Evolutionary conservation across 1,140 invertebrate species (phyloP).

Genomic region (Drosophila baimaii): DNA sequence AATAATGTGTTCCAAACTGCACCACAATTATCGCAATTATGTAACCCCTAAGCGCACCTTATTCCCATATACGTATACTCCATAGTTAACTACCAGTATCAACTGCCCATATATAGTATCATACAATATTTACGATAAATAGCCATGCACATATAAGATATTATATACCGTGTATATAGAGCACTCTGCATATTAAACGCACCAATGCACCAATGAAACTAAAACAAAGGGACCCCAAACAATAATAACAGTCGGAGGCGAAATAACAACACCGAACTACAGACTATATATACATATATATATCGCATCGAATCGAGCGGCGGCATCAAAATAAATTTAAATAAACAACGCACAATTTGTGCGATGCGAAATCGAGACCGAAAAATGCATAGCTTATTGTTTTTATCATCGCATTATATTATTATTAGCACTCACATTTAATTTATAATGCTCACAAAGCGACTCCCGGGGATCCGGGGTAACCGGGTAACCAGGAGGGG

Average conservation of each 20-base stretch:
- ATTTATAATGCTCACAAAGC: slow-evolving; percentile 51
- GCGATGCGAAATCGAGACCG: slow-evolving; percentile 21
- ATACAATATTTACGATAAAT: slow-evolving; percentile 41
- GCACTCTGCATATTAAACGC: slow-evolving; percentile 75
- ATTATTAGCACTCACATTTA: slow-evolving; percentile 66
- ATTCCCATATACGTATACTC: slow-evolving; percentile 26
- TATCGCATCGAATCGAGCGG: slow-evolving; percentile 19
- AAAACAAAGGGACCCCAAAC: slow-evolving; percentile 33
- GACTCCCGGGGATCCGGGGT: slow-evolving; percentile 14
- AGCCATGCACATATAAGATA: slow-evolving; percentile 22
- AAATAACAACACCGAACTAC: slow-evolving; percentile 28
- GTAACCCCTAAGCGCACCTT: slow-evolving; percentile 55
- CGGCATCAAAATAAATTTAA: slow-evolving; percentile 57
- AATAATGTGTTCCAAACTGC: slow-evolving; percentile 51
- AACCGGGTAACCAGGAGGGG: not conserved
- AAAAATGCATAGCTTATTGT: slow-evolving; percentile 57
- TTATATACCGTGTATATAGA: slow-evolving; percentile 49
- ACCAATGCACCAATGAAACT: slow-evolving; percentile 60
- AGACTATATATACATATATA: slow-evolving; percentile 6
- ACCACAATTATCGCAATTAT: slow-evolving; percentile 62
- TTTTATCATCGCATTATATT: slow-evolving; percentile 73
- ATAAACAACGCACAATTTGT: slow-evolving; percentile 48
- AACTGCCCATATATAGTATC: slow-evolving; percentile 43
- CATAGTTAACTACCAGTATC: slow-evolving; percentile 48
- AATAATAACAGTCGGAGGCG: slow-evolving; percentile 20